Percentiles rank a stretch among this genome's conserved stretches.
phyloP scores from a whole-genome alignment of 2,888 invertebrate species.

The Diachrysia chrysitis region DNA sequence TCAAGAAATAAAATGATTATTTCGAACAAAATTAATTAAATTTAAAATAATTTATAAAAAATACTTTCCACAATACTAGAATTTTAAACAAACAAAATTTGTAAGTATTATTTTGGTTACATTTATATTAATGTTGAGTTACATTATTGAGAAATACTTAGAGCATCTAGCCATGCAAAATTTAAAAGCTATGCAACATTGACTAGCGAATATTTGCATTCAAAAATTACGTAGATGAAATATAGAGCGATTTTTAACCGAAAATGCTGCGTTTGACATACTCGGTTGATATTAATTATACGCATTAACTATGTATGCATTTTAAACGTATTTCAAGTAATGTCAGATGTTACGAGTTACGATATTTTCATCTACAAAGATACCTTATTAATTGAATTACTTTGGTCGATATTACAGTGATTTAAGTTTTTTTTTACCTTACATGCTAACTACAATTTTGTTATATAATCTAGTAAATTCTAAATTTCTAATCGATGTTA shows the following conservation, averaged over 20 bases:
- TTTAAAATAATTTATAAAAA: neutral
- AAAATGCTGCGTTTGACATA: too few relatives aligned
- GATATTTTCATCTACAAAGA: neutral
- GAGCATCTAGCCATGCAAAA: constrained; percentile 1
- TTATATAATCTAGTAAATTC: neutral
- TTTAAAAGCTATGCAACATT: constrained; percentile 1
- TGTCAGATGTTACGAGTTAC: neutral
- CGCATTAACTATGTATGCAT: too few relatives aligned
- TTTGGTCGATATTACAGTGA: neutral
- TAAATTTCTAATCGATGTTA: neutral
- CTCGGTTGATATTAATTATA: too few relatives aligned
- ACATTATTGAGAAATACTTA: neutral
- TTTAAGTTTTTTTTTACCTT: neutral
- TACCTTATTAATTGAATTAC: neutral
- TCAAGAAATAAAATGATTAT: neutral
- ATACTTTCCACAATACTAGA: neutral
- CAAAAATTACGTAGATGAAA: neutral
- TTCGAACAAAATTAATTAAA: neutral
- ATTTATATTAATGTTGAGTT: neutral
- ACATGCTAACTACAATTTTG: neutral
- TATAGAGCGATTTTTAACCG: too few relatives aligned
- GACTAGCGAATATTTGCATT: neutral
- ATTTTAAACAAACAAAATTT: neutral
- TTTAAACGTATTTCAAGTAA: too few relatives aligned
- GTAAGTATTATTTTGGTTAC: neutral